These are phyloP conservation scores for Pteromalus puparum DNA, from an alignment of 1,140 invertebrate species.

Conservation along the genomic window DNA sequence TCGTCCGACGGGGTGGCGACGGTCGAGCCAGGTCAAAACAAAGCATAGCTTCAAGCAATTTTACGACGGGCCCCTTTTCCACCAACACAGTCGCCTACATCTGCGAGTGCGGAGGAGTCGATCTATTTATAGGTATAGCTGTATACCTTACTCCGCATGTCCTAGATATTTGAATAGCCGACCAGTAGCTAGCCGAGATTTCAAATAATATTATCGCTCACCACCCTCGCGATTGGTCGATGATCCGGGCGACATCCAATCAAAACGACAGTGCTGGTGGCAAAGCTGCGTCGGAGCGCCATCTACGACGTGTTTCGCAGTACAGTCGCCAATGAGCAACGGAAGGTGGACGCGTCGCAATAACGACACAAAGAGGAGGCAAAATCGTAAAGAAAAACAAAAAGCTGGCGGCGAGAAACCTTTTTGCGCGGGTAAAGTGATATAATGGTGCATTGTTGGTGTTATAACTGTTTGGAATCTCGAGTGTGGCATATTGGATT, in stretches of 20 bases:
- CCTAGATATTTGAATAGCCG: not conserved
- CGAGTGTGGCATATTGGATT: not conserved
- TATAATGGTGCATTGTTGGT: not conserved
- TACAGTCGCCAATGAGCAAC: not conserved
- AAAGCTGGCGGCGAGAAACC: not conserved
- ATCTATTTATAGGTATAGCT: no score
- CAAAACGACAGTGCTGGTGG: not conserved
- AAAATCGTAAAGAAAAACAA: constrained; percentile 8
- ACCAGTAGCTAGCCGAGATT: not conserved
- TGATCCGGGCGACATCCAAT: constrained; percentile 11
- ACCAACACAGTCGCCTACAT: no score
- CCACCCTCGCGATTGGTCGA: not conserved
- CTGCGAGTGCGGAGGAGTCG: no score
- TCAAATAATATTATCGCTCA: constrained; percentile 10
- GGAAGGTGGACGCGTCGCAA: not conserved
- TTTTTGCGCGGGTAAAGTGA: constrained; percentile 19
- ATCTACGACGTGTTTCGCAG: not conserved
- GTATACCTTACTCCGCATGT: no score
- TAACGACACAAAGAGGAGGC: constrained; percentile 4
- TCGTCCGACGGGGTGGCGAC: no score
- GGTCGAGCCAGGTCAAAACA: no score
- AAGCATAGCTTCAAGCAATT: no score
- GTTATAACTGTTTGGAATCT: not conserved
- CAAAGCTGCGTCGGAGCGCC: constrained; percentile 9
- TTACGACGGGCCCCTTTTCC: no score